A percentile compares a stretch with the other conserved stretches of the same genome.
Evolutionary conservation across 2,888 invertebrate species (phyloP).

Genomic region (Syrista parreyssii): DNA sequence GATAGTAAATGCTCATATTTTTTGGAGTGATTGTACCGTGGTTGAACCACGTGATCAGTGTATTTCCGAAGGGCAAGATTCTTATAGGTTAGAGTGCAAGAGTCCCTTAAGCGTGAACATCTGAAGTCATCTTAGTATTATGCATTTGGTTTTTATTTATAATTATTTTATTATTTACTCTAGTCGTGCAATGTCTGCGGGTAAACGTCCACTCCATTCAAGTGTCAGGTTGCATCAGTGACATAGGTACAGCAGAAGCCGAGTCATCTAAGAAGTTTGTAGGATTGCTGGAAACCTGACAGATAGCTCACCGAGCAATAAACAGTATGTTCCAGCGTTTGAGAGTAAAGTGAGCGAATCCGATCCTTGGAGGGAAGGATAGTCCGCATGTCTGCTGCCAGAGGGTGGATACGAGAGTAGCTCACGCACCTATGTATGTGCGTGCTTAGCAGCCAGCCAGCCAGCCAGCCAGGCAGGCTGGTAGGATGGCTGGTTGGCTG

Average conservation of each 20-base stretch:
- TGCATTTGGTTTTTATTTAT: too few relatives aligned
- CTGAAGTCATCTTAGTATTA: too few relatives aligned
- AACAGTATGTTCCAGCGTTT: background rate
- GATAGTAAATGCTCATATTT: background rate
- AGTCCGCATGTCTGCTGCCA: background rate
- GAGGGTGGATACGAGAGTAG: background rate
- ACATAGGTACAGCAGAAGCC: background rate
- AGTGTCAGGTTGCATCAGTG: background rate
- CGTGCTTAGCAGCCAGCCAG: background rate
- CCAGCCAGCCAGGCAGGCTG: background rate
- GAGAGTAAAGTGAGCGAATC: background rate
- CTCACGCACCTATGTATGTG: background rate
- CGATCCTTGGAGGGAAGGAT: slow-evolving; percentile 8
- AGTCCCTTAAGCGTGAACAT: too few relatives aligned
- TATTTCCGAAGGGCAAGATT: too few relatives aligned
- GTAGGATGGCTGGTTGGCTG: background rate
- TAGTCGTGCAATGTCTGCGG: too few relatives aligned
- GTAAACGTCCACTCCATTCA: background rate
- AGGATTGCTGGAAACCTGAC: background rate
- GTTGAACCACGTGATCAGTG: background rate
- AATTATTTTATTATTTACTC: too few relatives aligned
- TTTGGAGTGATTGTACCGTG: background rate
- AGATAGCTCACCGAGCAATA: background rate
- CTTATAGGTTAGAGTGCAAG: too few relatives aligned
- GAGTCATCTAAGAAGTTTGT: background rate